Conservation (phyloP, 2,797 vertebrate genomes). For the Diglossa cyanea region DNA sequence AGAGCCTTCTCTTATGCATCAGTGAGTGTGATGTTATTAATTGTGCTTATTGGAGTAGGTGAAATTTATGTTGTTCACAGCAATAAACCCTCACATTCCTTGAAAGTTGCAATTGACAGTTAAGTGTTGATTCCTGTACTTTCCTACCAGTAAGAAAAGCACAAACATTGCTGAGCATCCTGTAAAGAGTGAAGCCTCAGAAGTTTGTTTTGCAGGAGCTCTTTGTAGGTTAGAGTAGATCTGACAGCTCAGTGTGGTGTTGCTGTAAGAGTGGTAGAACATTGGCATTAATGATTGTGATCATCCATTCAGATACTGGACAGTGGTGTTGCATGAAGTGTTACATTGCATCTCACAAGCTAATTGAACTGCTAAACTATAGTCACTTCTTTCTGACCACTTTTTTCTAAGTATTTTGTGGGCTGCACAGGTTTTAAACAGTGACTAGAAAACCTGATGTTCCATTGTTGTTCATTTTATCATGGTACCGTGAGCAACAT, state of each 20-base stretch:
- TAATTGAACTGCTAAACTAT: not conserved
- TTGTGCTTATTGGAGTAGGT: not conserved
- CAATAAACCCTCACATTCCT: not conserved
- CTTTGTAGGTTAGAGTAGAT: not conserved
- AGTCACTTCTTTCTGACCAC: not conserved
- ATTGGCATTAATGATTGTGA: not conserved
- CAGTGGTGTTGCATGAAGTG: not conserved
- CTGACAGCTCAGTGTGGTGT: not conserved
- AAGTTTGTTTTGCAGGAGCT: not conserved
- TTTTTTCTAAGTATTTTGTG: not conserved
- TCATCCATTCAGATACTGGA: not conserved
- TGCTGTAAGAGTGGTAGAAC: not conserved
- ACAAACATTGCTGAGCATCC: not conserved
- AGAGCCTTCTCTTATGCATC: not conserved
- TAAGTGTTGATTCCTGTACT: not conserved
- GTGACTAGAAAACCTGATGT: not conserved
- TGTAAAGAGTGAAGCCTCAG: not conserved
- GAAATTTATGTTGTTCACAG: not conserved
- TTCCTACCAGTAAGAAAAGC: not conserved
- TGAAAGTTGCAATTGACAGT: not conserved
- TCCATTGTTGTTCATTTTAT: not conserved
- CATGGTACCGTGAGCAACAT: not conserved
- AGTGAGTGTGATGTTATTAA: not conserved
- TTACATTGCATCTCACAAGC: not conserved
- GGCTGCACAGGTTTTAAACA: not conserved